These are phyloP conservation scores for Drosophila subpulchrella DNA, from an alignment of 1,140 invertebrate genomes.

Conservation along the genomic window DNA sequence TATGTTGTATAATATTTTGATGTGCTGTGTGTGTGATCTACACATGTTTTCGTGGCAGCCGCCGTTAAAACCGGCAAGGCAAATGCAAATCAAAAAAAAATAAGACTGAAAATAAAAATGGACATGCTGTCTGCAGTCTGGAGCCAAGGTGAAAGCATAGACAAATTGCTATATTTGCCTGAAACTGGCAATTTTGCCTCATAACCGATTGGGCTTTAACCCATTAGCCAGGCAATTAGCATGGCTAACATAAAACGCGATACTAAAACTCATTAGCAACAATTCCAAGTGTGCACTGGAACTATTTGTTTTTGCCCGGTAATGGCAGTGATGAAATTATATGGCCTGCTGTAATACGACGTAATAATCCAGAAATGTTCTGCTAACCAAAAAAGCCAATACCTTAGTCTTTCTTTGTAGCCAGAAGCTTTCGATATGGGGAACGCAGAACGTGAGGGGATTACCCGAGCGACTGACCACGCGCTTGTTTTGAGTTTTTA, in stretches of 20 bases:
- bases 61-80: conserved; percentile 36
- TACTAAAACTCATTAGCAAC: conserved; percentile 71
- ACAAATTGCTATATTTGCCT: conserved; percentile 4
- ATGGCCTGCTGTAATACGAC: conserved; percentile 14
- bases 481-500: conserved; percentile 20
- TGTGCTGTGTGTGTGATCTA: conserved; percentile 33
- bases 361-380: not conserved
- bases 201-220: conserved; percentile 33
- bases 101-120: conserved; percentile 37
- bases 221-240: conserved; percentile 66
- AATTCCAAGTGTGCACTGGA: conserved; percentile 51
- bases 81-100: conserved; percentile 42
- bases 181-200: conserved; percentile 24
- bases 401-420: conserved; percentile 14
- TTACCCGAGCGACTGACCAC: conserved; percentile 38
- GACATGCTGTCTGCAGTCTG: conserved; percentile 11
- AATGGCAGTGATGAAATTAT: conserved; percentile 23
- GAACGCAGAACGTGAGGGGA: conserved; percentile 27
- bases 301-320: conserved; percentile 20
- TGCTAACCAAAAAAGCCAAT: not conserved
- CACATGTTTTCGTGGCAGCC: conserved; percentile 57
- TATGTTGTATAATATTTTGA: conserved; percentile 79
- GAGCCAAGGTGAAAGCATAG: conserved; percentile 30
- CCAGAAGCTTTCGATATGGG: conserved; percentile 14
- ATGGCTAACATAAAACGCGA: conserved; percentile 47